A percentile compares a stretch with the other conserved stretches of the same genome.
These are phyloP conservation scores for Orientallactaga bullata DNA, from an alignment of 2,113 vertebrate species.

Conservation along the genomic window DNA sequence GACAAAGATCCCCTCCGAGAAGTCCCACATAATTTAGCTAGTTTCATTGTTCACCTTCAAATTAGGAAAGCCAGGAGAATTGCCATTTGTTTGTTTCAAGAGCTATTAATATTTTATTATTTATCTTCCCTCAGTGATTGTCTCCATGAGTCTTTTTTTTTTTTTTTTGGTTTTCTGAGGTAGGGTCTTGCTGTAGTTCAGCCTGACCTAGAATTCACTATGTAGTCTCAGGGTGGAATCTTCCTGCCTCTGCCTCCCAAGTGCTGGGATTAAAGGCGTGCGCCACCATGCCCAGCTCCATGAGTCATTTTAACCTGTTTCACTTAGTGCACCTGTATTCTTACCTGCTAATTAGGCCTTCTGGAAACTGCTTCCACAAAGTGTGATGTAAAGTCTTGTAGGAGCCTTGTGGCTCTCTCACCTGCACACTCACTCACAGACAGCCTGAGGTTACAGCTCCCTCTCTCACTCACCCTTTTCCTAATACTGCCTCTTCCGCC, in stretches of 20 bases:
- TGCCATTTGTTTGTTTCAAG: not conserved
- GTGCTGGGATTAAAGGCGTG: no score
- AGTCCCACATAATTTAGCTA: not conserved
- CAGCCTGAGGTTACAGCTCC: no score
- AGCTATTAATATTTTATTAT: not conserved
- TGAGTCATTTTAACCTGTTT: not conserved
- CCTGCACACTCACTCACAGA: not conserved
- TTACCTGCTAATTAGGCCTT: not conserved
- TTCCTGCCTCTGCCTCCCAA: no score
- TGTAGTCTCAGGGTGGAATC: no score
- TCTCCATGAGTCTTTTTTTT: not conserved
- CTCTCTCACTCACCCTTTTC: not conserved
- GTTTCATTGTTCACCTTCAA: not conserved
- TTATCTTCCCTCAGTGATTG: not conserved
- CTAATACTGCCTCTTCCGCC: not conserved
- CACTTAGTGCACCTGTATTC: not conserved
- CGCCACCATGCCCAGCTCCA: no score
- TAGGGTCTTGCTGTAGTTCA: no score
- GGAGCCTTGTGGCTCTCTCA: not conserved
- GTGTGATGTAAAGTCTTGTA: not conserved
- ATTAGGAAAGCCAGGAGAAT: not conserved
- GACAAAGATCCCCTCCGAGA: not conserved
- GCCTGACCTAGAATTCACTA: no score
- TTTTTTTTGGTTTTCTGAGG: no score
- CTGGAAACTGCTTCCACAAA: not conserved